A percentile compares a stretch with the other conserved stretches of the same genome.
Evolutionary conservation across 2,797 vertebrate species (phyloP).

Genomic region (Hemitrygon akajei): DNA sequence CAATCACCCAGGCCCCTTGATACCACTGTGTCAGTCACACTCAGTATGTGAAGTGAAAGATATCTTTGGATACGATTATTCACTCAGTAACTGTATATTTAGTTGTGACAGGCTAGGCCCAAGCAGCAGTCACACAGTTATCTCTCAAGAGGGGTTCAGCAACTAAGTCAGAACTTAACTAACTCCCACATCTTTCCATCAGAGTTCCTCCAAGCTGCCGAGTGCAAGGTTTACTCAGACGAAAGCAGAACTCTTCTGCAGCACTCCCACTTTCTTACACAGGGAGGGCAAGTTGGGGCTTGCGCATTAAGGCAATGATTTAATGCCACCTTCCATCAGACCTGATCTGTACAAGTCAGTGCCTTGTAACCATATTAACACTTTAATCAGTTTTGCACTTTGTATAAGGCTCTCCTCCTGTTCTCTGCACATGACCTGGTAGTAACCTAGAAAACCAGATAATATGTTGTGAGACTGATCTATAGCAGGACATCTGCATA

Average conservation of each 20-base stretch:
- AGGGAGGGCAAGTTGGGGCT: neutral
- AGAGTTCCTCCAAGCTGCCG: neutral
- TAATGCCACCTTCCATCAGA: neutral
- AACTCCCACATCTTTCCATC: neutral
- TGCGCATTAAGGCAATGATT: neutral
- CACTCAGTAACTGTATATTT: neutral
- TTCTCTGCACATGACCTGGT: neutral
- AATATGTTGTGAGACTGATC: neutral
- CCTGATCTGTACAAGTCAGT: neutral
- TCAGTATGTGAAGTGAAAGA: neutral
- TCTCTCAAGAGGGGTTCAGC: neutral
- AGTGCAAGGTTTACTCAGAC: neutral
- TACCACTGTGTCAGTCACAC: too few species aligned
- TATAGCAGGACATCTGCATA: neutral
- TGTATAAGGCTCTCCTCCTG: neutral
- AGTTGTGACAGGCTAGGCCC: neutral
- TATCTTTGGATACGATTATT: neutral
- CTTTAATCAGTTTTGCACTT: neutral
- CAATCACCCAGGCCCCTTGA: too few species aligned
- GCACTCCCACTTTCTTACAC: neutral
- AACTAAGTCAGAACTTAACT: neutral
- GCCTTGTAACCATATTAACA: neutral
- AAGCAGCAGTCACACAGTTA: neutral
- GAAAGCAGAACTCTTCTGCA: neutral
- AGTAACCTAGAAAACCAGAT: neutral